These are phyloP conservation scores for Synanthedon tipuliformis DNA, from an alignment of 2,888 invertebrate species.

Conservation along the genomic window DNA sequence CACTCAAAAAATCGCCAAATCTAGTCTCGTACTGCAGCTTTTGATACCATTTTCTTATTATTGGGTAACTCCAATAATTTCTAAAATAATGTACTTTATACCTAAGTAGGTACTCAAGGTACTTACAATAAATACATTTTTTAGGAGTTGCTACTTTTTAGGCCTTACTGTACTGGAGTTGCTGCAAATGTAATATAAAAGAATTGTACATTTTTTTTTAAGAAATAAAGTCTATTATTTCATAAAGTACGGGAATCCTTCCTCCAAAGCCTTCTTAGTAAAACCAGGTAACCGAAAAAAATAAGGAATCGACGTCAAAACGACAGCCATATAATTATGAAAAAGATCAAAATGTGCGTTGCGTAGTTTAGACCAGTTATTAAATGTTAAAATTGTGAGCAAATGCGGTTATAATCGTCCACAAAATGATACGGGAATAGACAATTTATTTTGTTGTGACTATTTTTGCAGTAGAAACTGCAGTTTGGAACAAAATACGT, in stretches of 20 bases:
- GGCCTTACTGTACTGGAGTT: no score
- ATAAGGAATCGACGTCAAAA: conserved; percentile 39
- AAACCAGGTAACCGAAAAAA: conserved; percentile 45
- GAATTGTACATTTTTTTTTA: conserved; percentile 10
- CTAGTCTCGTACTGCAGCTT: no score
- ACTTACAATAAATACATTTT: no score
- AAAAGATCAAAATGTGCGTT: conserved; percentile 51
- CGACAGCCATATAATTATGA: conserved; percentile 58
- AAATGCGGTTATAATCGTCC: conserved; percentile 65
- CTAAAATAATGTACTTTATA: no score
- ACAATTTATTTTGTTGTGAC: conserved; percentile 34
- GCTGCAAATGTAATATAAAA: no score
- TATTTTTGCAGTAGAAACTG: conserved; percentile 19
- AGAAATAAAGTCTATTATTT: conserved; percentile 4
- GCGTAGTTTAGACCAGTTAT: conserved; percentile 47
- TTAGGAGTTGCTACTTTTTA: no score
- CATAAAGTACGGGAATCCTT: conserved; percentile 2
- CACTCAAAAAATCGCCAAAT: no score
- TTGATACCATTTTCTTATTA: no score
- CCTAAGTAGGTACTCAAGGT: no score
- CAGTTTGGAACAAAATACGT: conserved; percentile 21
- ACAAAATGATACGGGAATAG: conserved; percentile 44
- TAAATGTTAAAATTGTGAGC: conserved; percentile 47
- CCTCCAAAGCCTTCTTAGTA: conserved; percentile 36
- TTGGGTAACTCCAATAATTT: no score